These are phyloP conservation scores for Criorhina ranunculi DNA, from an alignment of 2,888 invertebrate genomes.

Conservation along the genomic window DNA sequence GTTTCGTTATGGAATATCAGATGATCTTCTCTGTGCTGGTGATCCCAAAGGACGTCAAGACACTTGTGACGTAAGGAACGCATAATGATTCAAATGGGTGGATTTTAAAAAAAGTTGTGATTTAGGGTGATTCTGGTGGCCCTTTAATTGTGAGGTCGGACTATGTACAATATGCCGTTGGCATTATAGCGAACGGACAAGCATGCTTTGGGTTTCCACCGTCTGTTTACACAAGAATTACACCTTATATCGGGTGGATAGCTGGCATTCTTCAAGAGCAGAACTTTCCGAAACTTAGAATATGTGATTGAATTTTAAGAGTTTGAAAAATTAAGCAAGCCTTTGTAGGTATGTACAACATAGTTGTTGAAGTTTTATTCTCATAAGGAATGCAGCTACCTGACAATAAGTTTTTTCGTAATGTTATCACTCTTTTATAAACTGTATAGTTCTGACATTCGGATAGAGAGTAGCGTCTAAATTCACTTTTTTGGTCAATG, in stretches of 20 bases:
- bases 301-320: conserved; percentile 20
- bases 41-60: conserved; percentile 58
- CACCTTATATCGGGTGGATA: conserved; percentile 48
- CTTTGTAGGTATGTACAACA: background rate
- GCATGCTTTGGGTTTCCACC: conserved; percentile 66
- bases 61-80: conserved; percentile 49
- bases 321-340: background rate
- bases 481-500: too few relatives aligned
- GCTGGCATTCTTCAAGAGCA: conserved; percentile 18
- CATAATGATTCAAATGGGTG: background rate
- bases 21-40: conserved; percentile 58
- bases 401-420: too few relatives aligned
- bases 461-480: too few relatives aligned
- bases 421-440: too few relatives aligned
- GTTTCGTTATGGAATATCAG: conserved; percentile 48
- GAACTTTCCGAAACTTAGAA: conserved; percentile 3
- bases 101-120: background rate
- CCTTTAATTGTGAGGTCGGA: conserved; percentile 37
- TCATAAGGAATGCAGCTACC: too few relatives aligned
- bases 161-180: conserved; percentile 47
- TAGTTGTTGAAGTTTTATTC: background rate
- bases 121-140: conserved; percentile 66
- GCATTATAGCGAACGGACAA: conserved; percentile 62
- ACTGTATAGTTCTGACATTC: too few relatives aligned
- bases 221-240: conserved; percentile 57